Percentiles rank a stretch among this genome's conserved stretches.
phyloP scores from a whole-genome alignment of 2,797 vertebrate species.

The Eptatretus atami region DNA sequence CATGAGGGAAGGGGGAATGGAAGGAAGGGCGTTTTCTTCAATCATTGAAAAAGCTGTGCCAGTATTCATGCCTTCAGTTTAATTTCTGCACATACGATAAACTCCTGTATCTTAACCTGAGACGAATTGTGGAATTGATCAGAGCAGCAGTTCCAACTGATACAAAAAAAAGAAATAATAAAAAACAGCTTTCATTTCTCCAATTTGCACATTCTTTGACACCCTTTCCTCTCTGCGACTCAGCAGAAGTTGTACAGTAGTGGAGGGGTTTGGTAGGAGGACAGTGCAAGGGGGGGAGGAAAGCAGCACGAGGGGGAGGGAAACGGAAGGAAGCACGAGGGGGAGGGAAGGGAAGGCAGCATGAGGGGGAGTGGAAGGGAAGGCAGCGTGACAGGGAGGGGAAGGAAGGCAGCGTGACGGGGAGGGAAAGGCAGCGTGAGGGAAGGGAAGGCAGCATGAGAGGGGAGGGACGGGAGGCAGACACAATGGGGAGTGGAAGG shows the following conservation, averaged over 20 bases:
- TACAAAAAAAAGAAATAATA: too few species aligned
- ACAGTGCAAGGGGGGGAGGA: background rate
- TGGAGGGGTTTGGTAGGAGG: background rate
- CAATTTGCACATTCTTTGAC: too few species aligned
- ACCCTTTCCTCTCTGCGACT: too few species aligned
- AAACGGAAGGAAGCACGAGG: background rate
- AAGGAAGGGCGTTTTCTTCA: too few species aligned
- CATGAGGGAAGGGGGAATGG: too few species aligned
- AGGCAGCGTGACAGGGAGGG: background rate
- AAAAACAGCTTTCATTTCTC: too few species aligned
- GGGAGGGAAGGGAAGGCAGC: background rate
- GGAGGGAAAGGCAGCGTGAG: background rate
- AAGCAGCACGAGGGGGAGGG: background rate
- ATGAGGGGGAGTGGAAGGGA: background rate
- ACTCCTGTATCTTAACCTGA: too few species aligned
- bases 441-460: background rate
- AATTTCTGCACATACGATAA: too few species aligned
- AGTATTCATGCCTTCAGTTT: too few species aligned
- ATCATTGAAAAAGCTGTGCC: too few species aligned
- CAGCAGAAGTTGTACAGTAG: background rate
- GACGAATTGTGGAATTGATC: too few species aligned
- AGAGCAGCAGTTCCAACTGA: too few species aligned
- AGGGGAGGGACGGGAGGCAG: background rate
- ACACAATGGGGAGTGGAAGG: background rate
- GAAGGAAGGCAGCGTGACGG: background rate